A percentile compares a stretch with the other conserved stretches of the same genome.
phyloP scores from a whole-genome alignment of 37 sponge, comb jelly and placozoan species.

The Halichondria panicea region DNA sequence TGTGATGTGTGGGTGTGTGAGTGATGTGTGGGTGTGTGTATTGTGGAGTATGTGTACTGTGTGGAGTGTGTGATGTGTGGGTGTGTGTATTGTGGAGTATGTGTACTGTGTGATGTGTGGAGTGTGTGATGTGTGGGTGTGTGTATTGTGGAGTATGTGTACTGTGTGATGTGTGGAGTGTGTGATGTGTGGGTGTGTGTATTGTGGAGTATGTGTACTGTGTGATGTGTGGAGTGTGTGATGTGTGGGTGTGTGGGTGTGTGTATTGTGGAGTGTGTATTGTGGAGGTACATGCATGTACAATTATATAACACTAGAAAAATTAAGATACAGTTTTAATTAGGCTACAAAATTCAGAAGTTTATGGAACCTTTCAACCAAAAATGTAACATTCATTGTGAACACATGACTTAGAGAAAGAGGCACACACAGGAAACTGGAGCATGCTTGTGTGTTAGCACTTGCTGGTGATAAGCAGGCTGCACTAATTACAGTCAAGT shows the following conservation, averaged over 20 bases:
- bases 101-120: neutral
- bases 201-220: neutral
- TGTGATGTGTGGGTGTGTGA: neutral
- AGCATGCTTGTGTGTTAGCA: too few species aligned
- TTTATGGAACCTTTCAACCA: too few species aligned
- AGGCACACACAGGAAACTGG: too few species aligned
- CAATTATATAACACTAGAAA: neutral
- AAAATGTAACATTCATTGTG: too few species aligned
- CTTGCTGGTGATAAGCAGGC: too few species aligned
- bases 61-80: neutral
- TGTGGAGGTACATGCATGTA: neutral
- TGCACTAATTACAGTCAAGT: too few species aligned
- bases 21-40: too few species aligned
- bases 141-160: neutral
- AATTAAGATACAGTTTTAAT: too few species aligned
- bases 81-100: neutral
- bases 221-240: neutral
- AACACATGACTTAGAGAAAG: too few species aligned
- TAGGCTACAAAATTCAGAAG: too few species aligned
- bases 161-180: too few species aligned
- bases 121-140: neutral
- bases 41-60: neutral
- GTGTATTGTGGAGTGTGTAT: neutral
- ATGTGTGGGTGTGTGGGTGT: conserved; percentile 6
- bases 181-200: neutral